Evolutionary conservation across 2,113 vertebrate genomes (phyloP), one percentile per base, ranked within the genome.

Genomic region (Numenius arquata): DNA sequence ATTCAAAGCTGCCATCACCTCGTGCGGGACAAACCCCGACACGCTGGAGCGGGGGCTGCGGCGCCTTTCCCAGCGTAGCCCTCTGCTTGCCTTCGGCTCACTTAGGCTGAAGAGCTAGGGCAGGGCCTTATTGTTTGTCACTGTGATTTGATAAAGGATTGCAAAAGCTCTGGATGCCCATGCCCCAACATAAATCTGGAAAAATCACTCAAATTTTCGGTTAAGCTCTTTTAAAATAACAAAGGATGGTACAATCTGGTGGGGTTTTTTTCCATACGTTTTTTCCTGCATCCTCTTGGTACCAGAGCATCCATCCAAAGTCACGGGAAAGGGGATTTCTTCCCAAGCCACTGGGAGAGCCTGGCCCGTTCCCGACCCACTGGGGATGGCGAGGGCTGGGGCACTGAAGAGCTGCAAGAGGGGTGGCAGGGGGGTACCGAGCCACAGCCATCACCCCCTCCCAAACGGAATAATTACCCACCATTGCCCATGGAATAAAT

Each of bases 201-300:
- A 32, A 74, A 29, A 32, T 3, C 38, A 50, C 40, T 30, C 20
- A 21, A 7, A 4, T 4, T 32, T 66, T 15, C 32, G 29, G 38
- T 30, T 61, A 14, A 61, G 58, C 40, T 62, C 55, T 62, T 61
- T 32, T 15, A 34, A 68, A 67, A 19, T 27, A 68, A 25, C 20
- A 15, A 48, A 61, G 41, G n/a, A 9, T 2, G 9, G 58, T 5
- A 0, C 0, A 1, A 34, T 27, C 17, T 45, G 11, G 21, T 48
- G 47, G 47, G 1, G 21, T 73, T n/a, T 23, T 66, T 40, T 78
- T 61, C 43, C 21, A 1, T 4, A 15, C 5, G 0, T 16, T 52
- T 79, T 79, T 45, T 12, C 23, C 55, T 26, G 73, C 30, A 21
- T 17, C 26, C 59, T 43, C 18, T 5, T 34, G 59, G 26, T 6